Percentiles rank a stretch among this genome's conserved stretches.
Evolutionary conservation across 2,888 invertebrate species (phyloP).

Genomic region (Trichogramma dendrolimi): DNA sequence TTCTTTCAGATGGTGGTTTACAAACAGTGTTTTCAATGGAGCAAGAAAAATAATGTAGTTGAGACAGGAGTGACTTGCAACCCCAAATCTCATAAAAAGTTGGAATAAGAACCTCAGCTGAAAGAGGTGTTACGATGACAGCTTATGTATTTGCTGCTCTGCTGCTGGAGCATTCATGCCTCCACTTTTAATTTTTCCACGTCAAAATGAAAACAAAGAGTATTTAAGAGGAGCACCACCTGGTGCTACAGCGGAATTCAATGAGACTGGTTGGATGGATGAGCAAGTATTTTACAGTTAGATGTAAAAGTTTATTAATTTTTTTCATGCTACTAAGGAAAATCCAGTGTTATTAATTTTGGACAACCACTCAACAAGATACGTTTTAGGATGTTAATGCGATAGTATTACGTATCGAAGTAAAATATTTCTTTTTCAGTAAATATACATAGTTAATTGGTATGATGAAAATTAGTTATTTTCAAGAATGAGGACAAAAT

Average conservation of each 20-base stretch:
- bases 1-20: no score
- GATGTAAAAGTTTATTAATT: conserved; percentile 47
- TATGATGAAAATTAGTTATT: no score
- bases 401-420: no score
- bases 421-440: no score
- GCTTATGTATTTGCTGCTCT: conserved; percentile 36
- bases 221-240: not conserved
- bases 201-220: conserved; percentile 16
- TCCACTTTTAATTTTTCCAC: conserved; percentile 5
- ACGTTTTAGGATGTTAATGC: no score
- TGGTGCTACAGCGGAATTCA: conserved; percentile 14
- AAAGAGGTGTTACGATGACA: conserved; percentile 36
- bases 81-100: no score
- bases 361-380: conserved; percentile 43
- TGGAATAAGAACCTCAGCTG: conserved; percentile 36
- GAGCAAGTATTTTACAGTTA: conserved; percentile 26
- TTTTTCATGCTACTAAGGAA: conserved; percentile 37
- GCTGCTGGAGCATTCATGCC: conserved; percentile 31
- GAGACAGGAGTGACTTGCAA: no score
- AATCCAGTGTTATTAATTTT: conserved; percentile 40
- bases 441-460: no score
- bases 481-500: no score
- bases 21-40: no score
- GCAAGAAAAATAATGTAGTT: no score
- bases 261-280: conserved; percentile 18